Conservation (phyloP, 2,888 invertebrate genomes). For the Cheiracanthium punctorium region DNA sequence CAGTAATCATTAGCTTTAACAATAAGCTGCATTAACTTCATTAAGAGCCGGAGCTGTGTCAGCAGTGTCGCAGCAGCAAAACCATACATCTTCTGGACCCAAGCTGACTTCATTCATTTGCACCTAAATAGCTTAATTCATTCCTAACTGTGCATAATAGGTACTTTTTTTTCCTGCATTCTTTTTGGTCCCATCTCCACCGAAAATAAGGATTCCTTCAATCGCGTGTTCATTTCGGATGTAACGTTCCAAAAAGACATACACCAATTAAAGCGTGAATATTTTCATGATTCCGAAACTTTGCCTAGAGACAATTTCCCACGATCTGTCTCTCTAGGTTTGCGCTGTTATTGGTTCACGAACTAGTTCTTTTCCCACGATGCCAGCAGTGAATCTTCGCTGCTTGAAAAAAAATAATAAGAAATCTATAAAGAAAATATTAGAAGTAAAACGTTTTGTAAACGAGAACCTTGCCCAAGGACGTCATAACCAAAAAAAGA, state of each 20-base stretch:
- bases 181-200: not conserved
- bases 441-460: not conserved
- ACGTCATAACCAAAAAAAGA: conserved; percentile 27
- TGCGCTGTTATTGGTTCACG: conserved; percentile 24
- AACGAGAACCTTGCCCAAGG: conserved; percentile 58
- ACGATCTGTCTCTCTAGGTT: conserved; percentile 25
- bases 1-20: too few species aligned
- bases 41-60: too few species aligned
- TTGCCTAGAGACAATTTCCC: conserved; percentile 59
- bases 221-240: not conserved
- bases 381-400: conserved; percentile 27
- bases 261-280: not conserved
- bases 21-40: too few species aligned
- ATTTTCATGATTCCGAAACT: not conserved
- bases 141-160: not conserved
- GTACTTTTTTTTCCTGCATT: not conserved
- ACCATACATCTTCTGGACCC: too few species aligned
- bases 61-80: too few species aligned
- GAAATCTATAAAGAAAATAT: not conserved
- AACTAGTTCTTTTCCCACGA: conserved; percentile 50
- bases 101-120: not conserved
- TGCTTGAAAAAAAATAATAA: conserved; percentile 5
- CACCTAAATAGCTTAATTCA: not conserved
- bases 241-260: not conserved
- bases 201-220: not conserved